phyloP scores from a whole-genome alignment of 2,797 vertebrate species.

The Eidolon dupreanum region DNA sequence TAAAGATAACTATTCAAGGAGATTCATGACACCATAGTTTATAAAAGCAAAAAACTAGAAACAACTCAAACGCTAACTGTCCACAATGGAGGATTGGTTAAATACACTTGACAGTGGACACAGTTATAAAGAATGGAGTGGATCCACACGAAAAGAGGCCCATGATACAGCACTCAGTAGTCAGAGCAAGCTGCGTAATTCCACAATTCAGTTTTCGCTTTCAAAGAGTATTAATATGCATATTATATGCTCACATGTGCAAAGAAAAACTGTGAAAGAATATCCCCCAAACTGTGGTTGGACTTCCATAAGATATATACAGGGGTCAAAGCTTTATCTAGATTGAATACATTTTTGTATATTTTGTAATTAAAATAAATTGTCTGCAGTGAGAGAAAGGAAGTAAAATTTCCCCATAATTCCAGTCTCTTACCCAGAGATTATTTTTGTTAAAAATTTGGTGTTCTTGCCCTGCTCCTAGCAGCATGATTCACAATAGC shows the following conservation, averaged over 20 bases:
- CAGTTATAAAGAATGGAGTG: neutral
- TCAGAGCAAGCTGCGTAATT: neutral
- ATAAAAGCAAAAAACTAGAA: neutral
- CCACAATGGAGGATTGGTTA: neutral
- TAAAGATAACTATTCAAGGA: neutral
- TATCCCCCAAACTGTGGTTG: neutral
- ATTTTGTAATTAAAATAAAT: conserved; percentile 17
- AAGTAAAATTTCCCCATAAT: neutral
- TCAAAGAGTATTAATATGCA: neutral
- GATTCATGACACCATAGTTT: neutral
- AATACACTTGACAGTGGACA: neutral
- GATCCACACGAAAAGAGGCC: neutral
- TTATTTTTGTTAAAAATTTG: neutral
- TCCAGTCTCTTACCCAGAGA: neutral
- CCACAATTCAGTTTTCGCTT: neutral
- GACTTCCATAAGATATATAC: neutral
- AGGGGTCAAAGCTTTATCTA: neutral
- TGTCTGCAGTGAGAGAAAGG: neutral
- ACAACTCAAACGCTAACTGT: neutral
- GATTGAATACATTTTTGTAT: neutral
- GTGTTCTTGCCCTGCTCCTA: neutral
- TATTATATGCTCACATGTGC: neutral
- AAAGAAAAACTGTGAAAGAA: neutral
- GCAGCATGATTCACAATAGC: neutral
- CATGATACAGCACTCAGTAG: fast-evolving